Evolutionary conservation across 2,113 vertebrate species (phyloP).

Genomic region (Tachysurus vachellii): DNA sequence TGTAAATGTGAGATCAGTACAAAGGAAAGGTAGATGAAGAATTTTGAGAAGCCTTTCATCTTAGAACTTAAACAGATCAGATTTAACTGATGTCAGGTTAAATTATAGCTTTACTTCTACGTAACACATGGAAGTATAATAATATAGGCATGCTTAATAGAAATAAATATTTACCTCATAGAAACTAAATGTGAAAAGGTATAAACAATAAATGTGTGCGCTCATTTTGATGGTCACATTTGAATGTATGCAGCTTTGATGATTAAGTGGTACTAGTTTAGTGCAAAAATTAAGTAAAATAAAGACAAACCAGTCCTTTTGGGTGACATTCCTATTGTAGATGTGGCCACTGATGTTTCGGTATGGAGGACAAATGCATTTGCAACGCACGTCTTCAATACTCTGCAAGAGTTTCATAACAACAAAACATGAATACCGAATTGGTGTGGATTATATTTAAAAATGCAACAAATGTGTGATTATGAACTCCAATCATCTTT

Average conservation of each 20-base stretch:
- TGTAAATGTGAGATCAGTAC: no score
- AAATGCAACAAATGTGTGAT: neutral
- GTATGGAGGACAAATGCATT: conserved; percentile 93
- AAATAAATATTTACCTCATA: neutral
- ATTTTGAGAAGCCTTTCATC: no score
- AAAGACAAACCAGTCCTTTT: conserved; percentile 91
- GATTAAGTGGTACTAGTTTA: neutral
- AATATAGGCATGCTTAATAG: neutral
- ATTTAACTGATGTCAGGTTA: neutral
- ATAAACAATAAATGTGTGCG: neutral
- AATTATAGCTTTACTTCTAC: neutral
- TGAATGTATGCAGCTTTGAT: neutral
- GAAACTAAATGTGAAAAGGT: neutral
- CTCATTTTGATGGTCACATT: neutral
- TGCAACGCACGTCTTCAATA: conserved; percentile 92
- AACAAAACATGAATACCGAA: neutral
- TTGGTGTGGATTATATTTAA: neutral
- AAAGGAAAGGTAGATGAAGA: no score
- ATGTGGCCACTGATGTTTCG: conserved; percentile 90
- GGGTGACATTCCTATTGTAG: conserved; percentile 89
- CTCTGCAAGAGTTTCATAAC: conserved; percentile 69
- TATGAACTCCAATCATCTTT: neutral
- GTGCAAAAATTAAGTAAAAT: neutral
- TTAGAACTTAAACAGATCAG: neutral
- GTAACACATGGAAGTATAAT: neutral